These are phyloP conservation scores for Dione juno DNA, from an alignment of 2,888 invertebrate species.

Conservation along the genomic window DNA sequence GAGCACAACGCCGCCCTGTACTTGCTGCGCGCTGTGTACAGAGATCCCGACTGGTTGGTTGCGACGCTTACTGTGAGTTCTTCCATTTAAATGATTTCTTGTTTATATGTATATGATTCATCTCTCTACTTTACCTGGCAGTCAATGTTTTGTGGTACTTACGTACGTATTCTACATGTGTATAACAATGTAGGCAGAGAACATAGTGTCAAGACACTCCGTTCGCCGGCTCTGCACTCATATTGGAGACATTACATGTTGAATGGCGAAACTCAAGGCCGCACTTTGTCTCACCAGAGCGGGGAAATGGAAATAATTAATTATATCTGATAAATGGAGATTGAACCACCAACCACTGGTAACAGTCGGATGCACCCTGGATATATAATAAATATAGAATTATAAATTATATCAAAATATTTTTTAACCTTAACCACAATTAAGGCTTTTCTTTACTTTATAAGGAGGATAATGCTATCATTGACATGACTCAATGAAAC, in stretches of 20 bases:
- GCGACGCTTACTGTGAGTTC: slow-evolving; percentile 56
- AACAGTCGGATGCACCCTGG: too few species aligned
- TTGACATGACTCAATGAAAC: too few species aligned
- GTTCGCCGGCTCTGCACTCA: background rate
- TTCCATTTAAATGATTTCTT: background rate
- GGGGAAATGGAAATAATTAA: background rate
- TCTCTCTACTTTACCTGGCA: too few species aligned
- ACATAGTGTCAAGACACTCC: background rate
- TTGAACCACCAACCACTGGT: too few species aligned
- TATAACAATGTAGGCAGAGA: background rate
- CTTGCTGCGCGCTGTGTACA: slow-evolving; percentile 57
- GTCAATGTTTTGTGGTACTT: too few species aligned
- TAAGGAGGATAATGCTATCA: too few species aligned
- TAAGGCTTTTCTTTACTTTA: too few species aligned
- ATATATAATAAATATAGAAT: too few species aligned
- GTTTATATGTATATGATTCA: too few species aligned
- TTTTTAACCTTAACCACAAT: too few species aligned
- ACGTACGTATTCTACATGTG: too few species aligned
- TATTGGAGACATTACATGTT: background rate
- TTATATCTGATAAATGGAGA: background rate
- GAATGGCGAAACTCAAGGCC: background rate
- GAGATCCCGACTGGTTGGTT: slow-evolving; percentile 52
- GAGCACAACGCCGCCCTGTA: slow-evolving; percentile 51
- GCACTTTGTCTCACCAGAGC: background rate
- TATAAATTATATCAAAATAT: too few species aligned